Base-by-base conservation (phyloP, 1,140 invertebrate genomes). In the Ctenoplectra terminalis region DNA sequence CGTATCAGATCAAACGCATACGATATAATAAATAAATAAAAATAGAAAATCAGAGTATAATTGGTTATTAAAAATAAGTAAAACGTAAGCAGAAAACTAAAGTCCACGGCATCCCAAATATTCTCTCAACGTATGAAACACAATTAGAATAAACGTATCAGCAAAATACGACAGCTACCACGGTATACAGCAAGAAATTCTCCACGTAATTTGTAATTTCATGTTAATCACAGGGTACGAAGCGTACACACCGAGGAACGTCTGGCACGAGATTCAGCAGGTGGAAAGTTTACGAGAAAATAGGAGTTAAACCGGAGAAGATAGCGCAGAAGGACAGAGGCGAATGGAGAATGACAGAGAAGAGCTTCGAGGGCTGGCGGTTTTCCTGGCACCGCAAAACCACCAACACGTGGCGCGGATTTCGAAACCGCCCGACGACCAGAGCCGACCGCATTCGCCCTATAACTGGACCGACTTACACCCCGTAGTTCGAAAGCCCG, bases 381-480 rank as follows among this genome's bases (percentile, higher is more conserved):
- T 86, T 89, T 87, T 84, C 82, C 73, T 72, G 60, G 77, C 20
- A 85, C 88, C 87, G 84, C 88, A 87, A 89, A 87, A 87, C 87
- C 88, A 61, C 88, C 89, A 77, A 89, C 83, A 83, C 79, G 87
- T 84, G 87, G 87, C 83, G 74, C 83, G 74, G 85, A 87, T 87
- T 89, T 84, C 87, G 72, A 85, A 87, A 83, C 88, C 88, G 56
- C 88, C 74, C 74, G 82, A 85, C 85, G 87, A 88, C 87, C 87
- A 87, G 76, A 79, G 63, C 56, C 80, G 83, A 85, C 87, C 88
- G 83, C 85, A 87, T 73, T 84, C 83, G 82, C 87, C 85, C 79
- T 85, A 86, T 84, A 85, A 89, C 84, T 64, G 84, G 75, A 82
- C 83, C 85, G 71, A 75, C 75, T 85, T 86, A 71, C 66, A 82